A percentile compares a stretch with the other conserved stretches of the same genome.
Conservation (phyloP, 2,113 vertebrate genomes). For the Zosterops japonicus region DNA sequence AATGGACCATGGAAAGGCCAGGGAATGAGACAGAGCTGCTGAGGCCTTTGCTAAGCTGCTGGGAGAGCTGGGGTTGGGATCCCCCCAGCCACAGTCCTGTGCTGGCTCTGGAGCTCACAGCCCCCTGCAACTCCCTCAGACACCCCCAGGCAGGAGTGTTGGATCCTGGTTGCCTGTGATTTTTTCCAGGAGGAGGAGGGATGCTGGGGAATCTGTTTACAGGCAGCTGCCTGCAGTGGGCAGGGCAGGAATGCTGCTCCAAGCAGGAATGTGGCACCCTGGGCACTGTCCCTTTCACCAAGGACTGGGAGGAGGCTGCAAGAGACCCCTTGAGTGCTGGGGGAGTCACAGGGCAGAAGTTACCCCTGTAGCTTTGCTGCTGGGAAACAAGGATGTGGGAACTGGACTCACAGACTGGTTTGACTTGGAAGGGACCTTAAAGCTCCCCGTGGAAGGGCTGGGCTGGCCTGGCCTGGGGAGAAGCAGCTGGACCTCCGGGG, state of each 20-base stretch:
- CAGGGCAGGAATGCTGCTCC: not conserved
- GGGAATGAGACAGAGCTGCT: not conserved
- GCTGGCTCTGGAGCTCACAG: not conserved
- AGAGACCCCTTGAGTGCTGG: not conserved
- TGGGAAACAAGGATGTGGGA: not conserved
- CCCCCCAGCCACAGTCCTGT: too few species aligned
- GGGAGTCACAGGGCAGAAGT: not conserved
- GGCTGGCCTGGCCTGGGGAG: too few species aligned
- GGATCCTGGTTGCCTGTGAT: not conserved
- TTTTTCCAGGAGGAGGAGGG: not conserved
- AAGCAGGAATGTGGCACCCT: not conserved
- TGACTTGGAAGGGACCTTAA: not conserved
- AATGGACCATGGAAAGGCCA: fast-evolving
- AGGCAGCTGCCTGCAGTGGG: not conserved
- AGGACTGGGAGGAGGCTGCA: not conserved
- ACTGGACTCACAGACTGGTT: not conserved
- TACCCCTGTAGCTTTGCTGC: too few species aligned
- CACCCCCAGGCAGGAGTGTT: fast-evolving
- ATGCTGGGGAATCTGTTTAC: not conserved
- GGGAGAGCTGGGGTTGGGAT: not conserved
- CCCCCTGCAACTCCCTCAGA: not conserved
- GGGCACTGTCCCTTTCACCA: not conserved
- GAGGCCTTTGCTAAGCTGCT: not conserved
- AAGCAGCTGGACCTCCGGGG: not conserved
- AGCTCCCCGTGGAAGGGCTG: not conserved